These are phyloP conservation scores for Polyploca ridens DNA, from an alignment of 2,888 invertebrate genomes.

Conservation along the genomic window DNA sequence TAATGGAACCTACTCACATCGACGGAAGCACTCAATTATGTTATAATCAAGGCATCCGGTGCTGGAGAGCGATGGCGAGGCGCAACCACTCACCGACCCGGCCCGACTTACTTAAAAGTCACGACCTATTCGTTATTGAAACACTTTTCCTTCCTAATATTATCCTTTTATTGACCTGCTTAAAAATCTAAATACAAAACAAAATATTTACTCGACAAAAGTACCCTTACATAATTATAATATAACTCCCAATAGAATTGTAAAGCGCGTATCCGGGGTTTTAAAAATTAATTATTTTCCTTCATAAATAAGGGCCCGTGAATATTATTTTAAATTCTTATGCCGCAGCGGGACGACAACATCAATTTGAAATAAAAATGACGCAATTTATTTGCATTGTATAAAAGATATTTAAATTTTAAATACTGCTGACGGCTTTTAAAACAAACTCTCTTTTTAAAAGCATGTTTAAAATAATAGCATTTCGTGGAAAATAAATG, in stretches of 20 bases:
- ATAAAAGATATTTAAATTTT: neutral
- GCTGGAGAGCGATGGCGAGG: slow-evolving; percentile 32
- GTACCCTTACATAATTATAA: neutral
- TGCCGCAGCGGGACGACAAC: slow-evolving; percentile 20
- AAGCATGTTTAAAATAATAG: no score
- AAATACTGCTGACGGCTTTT: neutral
- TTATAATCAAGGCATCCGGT: slow-evolving; percentile 65
- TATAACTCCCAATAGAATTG: slow-evolving; percentile 36
- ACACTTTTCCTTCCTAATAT: slow-evolving; percentile 32
- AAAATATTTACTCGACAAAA: neutral
- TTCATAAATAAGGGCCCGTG: slow-evolving; percentile 37
- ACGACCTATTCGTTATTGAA: slow-evolving; percentile 58
- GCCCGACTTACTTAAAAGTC: slow-evolving; percentile 30
- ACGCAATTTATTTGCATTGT: neutral
- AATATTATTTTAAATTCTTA: slow-evolving; percentile 38
- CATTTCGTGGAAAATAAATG: no score
- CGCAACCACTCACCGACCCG: slow-evolving; percentile 18
- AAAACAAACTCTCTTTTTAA: no score
- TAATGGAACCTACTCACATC: slow-evolving; percentile 56
- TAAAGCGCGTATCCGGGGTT: slow-evolving; percentile 34
- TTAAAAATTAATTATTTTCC: slow-evolving; percentile 45
- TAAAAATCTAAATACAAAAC: slow-evolving; percentile 37
- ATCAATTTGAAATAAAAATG: slow-evolving; percentile 21
- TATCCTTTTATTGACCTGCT: neutral
- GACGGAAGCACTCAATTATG: slow-evolving; percentile 75